Base-by-base conservation (phyloP, 2,797 vertebrate genomes). In the Threskiornis aethiopicus region DNA sequence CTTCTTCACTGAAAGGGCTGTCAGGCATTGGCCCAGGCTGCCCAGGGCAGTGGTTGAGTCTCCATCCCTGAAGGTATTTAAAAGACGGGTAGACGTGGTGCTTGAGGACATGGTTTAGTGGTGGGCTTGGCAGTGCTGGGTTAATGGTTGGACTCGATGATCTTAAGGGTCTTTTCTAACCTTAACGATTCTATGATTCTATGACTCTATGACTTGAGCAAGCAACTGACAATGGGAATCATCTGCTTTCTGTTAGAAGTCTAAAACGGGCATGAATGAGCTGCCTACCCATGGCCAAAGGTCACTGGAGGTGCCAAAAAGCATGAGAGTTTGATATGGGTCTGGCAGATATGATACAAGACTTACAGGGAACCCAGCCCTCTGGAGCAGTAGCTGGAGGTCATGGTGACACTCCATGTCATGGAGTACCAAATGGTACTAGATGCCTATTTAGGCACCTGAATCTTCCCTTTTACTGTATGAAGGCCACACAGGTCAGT, bases 401-500 rank as follows among this genome's bases (percentile, higher is more conserved):
- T 35, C 10, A 2, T 29, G 39, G 3, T 88, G 84, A 39, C 4
- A 0, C 15, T 51, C 28, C 37, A 20, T 31, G 39, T n/a, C n/a
- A n/a, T n/a, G n/a, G n/a, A n/a, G n/a, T n/a, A 26, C 47, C 37
- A 42, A 70, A 65, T 8, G 15, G 29, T 11, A 51, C 10, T 1
- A 41, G 33, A 5, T 7, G 8, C 9, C 26, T 66, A 2, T 58
- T 52, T 13, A n/a, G 58, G 26, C 13, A 4, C 21, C 25, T 20
- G 62, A 61, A n/a, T 33, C 13, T 81, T 77, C 41, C 10, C 18
- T 65, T 73, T 42, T 64, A 11, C 22, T 46, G 1, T 31, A 22
- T 2, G 14, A 46, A 19, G 58, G 44, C 1, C 15, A 11, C 14
- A 2, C 7, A 9, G 13, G 6, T 77, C 21, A 1, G 1, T 6